Base-by-base conservation (phyloP, 2,888 invertebrate genomes). In the Stomorhina lunata region DNA sequence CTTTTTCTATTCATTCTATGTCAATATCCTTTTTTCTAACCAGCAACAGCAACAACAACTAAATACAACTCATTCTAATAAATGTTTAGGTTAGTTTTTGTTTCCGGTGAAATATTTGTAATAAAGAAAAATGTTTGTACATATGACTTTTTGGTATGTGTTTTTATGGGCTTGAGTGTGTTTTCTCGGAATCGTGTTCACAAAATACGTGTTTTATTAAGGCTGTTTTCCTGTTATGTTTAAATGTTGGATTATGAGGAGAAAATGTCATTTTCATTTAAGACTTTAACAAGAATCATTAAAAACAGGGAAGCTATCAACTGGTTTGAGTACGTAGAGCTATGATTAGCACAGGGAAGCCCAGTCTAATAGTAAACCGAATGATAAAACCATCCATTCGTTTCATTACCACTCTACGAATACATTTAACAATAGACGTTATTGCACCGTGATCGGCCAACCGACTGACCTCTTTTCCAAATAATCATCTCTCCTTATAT, bases 21-120 rank as follows among this genome's bases (percentile, higher is more conserved):
- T 69, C 80, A 81, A 76, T 81, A 71, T 53, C 29, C 77, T 63
- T 22, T 45, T n/a, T n/a, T 25, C 34, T 48, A 81, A 43, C 53
- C 71, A 20, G 34, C 20, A 34, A 12, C 6, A 50, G 50, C n/a
- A 45, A 22, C 37, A 61, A n/a, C 2, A 57, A 32, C n/a, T n/a
- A n/a, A n/a, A n/a, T n/a, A n/a, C n/a, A n/a, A 40, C 20, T 2
- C 27, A 4, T 4, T 7, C 59, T 32, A 63, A 53, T 53, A 76
- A 71, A 50, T 59, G 17, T 65, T 69, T 32, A 17, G 53, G 34
- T 66, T 53, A 59, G 0, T 45, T 50, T 65, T 48, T n/a, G n/a
- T n/a, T 63, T 45, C 22, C 10, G 22, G 40, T 57, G 1, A 68
- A 66, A 76, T 50, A 4, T 17, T 61, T 15, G 17, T 37, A 61